Base-by-base conservation (phyloP, 2,113 vertebrate genomes). In the Alethe castanea region DNA sequence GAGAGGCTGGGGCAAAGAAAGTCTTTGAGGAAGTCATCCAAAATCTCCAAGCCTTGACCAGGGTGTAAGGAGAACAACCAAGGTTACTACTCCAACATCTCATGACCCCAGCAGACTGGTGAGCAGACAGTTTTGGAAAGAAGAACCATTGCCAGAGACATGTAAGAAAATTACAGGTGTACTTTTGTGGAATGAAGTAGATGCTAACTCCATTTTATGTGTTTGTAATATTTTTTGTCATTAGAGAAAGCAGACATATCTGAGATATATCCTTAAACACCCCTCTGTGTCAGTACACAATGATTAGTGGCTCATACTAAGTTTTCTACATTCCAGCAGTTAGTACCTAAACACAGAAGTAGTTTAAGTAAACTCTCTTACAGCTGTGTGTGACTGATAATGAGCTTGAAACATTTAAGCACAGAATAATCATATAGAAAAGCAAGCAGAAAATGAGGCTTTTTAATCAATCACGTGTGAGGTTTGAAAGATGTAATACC, bases 381-480 rank as follows among this genome's bases (percentile, higher is more conserved):
- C 28, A 79, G 42, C 25, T 57, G 2, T 76, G 14, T 66, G n/a
- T 88, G 24, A 9, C 26, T 86, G 36, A 26, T 61, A 31, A 84
- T 35, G 31, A 78, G 22, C 28, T 47, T 86, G 82, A 90, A 77
- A 86, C 9, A 59, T 86, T 70, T 77, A 81, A 92, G 22, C 17
- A 29, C 12, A 50, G 54, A 79, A 87, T 66, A 66, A 88, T 76
- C 31, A 52, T 33, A 53, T 8, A 71, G 72, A 90, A 92, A 94
- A 90, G 52, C 64, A 78, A 92, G 60, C 23, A 92, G 44, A 95
- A 96, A 92, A 92, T 78, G 28, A 84, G 82, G 48, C 48, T 78
- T 88, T 93, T 92, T 88, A 81, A 93, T 95, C 79, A 97, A 81
- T 88, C 80, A 33, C 3, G 0, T 96, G 87, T 81, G 92, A 88